Evolutionary conservation across 2,113 vertebrate genomes (phyloP).

Genomic region (Gallinago jamesoni): DNA sequence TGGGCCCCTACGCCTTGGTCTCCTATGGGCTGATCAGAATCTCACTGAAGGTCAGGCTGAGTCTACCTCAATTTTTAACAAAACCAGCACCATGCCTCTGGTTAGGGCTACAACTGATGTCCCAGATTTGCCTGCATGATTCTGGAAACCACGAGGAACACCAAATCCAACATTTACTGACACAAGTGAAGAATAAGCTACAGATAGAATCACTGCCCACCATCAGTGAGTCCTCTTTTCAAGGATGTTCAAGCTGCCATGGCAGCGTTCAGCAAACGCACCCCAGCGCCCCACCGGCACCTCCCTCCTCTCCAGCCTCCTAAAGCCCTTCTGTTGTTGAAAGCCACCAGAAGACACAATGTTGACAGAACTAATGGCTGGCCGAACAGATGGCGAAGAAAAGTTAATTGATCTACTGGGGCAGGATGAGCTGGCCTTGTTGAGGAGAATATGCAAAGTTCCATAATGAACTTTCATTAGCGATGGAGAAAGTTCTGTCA

Average conservation of each 20-base stretch:
- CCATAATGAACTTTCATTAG: conserved; percentile 9
- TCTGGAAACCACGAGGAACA: fast-evolving
- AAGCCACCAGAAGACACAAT: background rate
- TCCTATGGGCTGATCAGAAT: fast-evolving
- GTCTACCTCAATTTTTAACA: background rate
- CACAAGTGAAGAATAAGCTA: background rate
- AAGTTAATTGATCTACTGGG: conserved; percentile 74
- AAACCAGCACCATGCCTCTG: background rate
- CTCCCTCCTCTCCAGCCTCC: conserved; percentile 21
- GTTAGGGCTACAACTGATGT: background rate
- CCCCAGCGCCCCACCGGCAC: background rate
- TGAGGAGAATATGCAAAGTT: conserved; percentile 61
- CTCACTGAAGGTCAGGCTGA: background rate
- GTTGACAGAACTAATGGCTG: conserved; percentile 7
- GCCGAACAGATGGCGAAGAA: conserved; percentile 64
- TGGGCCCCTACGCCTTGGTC: background rate
- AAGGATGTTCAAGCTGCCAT: background rate
- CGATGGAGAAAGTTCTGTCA: background rate
- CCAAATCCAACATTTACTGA: background rate
- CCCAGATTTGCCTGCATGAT: fast-evolving
- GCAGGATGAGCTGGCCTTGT: conserved; percentile 36
- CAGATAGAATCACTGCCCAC: background rate
- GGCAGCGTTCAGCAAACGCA: background rate
- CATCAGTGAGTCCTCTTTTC: background rate
- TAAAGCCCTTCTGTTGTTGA: background rate